Evolutionary conservation across 2,888 invertebrate species (phyloP).

Genomic region (Mesochorus sp.): DNA sequence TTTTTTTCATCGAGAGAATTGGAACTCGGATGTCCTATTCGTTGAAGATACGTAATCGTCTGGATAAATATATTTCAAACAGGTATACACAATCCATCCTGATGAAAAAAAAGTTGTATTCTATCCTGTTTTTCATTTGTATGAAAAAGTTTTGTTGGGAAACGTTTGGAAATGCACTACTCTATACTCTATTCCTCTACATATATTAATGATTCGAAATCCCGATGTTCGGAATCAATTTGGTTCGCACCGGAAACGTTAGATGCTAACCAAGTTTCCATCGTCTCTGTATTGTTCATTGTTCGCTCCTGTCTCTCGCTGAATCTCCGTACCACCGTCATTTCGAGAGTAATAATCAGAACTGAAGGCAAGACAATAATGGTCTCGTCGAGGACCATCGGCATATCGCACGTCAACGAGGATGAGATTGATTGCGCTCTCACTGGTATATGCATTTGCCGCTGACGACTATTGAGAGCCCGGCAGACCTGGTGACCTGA

Average conservation of each 20-base stretch:
- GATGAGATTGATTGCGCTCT: conserved; percentile 58
- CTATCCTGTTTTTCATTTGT: background rate
- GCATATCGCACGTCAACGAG: conserved; percentile 55
- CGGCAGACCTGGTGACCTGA: conserved; percentile 36
- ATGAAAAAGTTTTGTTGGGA: background rate
- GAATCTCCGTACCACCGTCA: conserved; percentile 37
- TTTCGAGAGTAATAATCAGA: conserved; percentile 60
- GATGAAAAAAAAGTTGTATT: background rate
- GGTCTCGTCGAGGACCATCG: conserved; percentile 51
- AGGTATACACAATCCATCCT: background rate
- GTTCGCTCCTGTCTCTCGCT: conserved; percentile 32
- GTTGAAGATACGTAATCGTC: conserved; percentile 8
- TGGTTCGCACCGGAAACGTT: conserved; percentile 23
- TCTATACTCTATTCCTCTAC: background rate
- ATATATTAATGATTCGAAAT: conserved; percentile 30
- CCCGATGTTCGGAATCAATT: conserved; percentile 25
- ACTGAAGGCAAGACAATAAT: conserved; percentile 58
- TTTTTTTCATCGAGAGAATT: conserved; percentile 3
- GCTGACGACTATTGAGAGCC: conserved; percentile 48
- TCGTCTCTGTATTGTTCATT: conserved; percentile 35
- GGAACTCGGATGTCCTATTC: conserved; percentile 7
- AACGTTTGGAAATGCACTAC: background rate
- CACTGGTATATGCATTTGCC: conserved; percentile 39
- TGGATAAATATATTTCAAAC: conserved; percentile 7
- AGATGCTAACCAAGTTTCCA: conserved; percentile 49